Conservation (phyloP, 1,140 invertebrate genomes). For the Hetaerina americana region DNA sequence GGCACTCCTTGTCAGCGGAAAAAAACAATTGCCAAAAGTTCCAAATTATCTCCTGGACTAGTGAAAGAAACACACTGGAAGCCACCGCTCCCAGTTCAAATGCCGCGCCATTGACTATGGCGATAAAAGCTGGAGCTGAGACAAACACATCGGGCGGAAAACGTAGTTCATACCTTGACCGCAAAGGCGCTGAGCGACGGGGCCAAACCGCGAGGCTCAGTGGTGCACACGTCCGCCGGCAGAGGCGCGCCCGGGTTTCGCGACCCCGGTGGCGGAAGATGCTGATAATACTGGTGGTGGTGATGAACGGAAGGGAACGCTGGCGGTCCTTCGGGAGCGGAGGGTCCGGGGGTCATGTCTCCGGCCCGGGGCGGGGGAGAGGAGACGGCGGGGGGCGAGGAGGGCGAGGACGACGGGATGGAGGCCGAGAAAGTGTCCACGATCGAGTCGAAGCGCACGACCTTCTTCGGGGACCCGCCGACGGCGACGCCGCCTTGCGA, state of each 20-base stretch:
- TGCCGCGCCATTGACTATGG: too few species aligned
- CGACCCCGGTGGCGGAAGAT: not conserved
- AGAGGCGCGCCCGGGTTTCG: not conserved
- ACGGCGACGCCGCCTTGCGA: slow-evolving; percentile 34
- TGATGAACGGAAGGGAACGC: too few species aligned
- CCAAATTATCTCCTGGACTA: too few species aligned
- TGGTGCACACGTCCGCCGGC: not conserved
- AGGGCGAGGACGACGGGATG: slow-evolving; percentile 22
- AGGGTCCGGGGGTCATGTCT: not conserved
- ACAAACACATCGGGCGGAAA: too few species aligned
- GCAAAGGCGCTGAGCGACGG: not conserved
- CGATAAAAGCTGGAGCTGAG: too few species aligned
- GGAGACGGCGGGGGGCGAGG: slow-evolving; percentile 1
- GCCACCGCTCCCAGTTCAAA: too few species aligned
- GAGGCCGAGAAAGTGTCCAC: slow-evolving; percentile 47
- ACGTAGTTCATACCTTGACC: not conserved
- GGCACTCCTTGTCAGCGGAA: too few species aligned
- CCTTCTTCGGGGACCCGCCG: slow-evolving; percentile 39
- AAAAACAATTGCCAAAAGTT: too few species aligned
- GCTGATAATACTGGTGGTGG: not conserved
- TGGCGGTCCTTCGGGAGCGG: too few species aligned
- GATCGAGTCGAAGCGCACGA: slow-evolving; percentile 44
- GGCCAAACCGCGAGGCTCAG: not conserved
- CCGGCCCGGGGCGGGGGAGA: not conserved
- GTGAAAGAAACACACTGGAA: too few species aligned